phyloP scores from a whole-genome alignment of 2,888 invertebrate species.

The Parnassius orleans region DNA sequence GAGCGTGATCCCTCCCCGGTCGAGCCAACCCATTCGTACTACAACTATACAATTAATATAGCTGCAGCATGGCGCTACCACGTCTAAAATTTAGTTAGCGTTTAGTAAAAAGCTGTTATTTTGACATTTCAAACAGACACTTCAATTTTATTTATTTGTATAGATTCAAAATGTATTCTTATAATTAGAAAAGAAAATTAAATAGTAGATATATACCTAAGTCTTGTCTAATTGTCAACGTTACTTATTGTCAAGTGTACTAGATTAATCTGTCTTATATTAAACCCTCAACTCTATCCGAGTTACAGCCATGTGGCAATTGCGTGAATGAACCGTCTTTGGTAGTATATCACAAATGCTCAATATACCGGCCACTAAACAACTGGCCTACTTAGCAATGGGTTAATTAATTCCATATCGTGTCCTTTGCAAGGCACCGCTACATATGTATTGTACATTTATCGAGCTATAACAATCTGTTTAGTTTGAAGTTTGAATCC shows the following conservation, averaged over 20 bases:
- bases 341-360: conserved; percentile 28
- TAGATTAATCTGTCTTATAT: conserved; percentile 15
- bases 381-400: conserved; percentile 36
- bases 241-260: neutral
- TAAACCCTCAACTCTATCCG: conserved; percentile 5
- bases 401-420: conserved; percentile 38
- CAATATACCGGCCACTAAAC: conserved; percentile 34
- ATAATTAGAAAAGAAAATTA: no score
- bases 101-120: no score
- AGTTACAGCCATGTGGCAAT: conserved; percentile 11
- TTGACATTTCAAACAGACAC: no score
- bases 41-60: no score
- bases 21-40: no score
- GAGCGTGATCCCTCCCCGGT: no score
- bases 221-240: neutral
- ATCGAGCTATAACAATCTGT: conserved; percentile 15
- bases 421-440: conserved; percentile 33
- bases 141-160: no score
- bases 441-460: conserved; percentile 14
- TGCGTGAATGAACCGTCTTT: conserved; percentile 31
- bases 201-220: no score
- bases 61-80: no score
- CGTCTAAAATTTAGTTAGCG: no score
- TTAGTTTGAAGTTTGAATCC: neutral
- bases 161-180: no score